These are phyloP conservation scores for zebrafish (Danio rerio) DNA, from an alignment of 2,113 vertebrate species.

Conservation along the genomic window GRCz12tu NC_133190.1:37085501-37086000, in stretches of 20 bases:
- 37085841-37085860: constrained; percentile 98
- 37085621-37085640: constrained; percentile 30
- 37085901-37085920: constrained; percentile 83
- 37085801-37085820: constrained; percentile 81
- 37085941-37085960: too few relatives aligned
- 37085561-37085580: constrained; percentile 30
- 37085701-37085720: constrained; percentile 69
- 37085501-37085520: constrained; percentile 92
- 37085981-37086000: background rate
- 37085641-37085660: constrained; percentile 64
- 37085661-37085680: constrained; percentile 81
- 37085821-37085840: constrained; percentile 96
- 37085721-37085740: constrained; percentile 84
- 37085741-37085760: constrained; percentile 68
- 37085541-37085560: constrained; percentile 90
- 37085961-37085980: too few relatives aligned
- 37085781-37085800: constrained; percentile 55
- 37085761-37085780: constrained; percentile 49
- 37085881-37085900: constrained; percentile 75
- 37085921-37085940: constrained; percentile 75
- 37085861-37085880: constrained; percentile 91
- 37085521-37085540: constrained; percentile 96
- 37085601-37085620: constrained; percentile 45
- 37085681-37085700: too few relatives aligned
- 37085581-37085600: constrained; percentile 55